Evolutionary conservation across 2,888 invertebrate genomes (phyloP).

Genomic region (Nebria brevicollis): DNA sequence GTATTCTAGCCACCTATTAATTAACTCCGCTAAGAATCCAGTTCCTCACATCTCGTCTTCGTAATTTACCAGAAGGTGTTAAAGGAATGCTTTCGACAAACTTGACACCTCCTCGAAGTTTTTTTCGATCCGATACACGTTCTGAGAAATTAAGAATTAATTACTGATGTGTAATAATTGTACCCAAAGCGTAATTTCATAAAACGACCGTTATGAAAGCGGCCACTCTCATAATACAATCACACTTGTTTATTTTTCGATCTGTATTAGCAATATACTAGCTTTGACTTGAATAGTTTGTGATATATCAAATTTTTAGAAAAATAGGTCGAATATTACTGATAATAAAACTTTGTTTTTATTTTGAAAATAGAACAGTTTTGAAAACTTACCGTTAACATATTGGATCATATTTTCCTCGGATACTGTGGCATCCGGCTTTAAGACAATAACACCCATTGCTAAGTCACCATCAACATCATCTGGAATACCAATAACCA

Average conservation of each 20-base stretch:
- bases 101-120: constrained; percentile 34
- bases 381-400: constrained; percentile 56
- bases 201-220: neutral
- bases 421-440: constrained; percentile 61
- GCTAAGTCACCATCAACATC: constrained; percentile 77
- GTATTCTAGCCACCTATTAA: neutral
- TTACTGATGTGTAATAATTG: neutral
- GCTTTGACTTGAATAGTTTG: too few relatives aligned
- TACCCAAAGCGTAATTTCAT: neutral
- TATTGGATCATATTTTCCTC: constrained; percentile 69
- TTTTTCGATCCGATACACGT: constrained; percentile 36
- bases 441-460: constrained; percentile 72
- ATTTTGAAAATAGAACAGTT: neutral
- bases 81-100: constrained; percentile 39
- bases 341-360: too few relatives aligned
- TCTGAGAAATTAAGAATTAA: constrained; percentile 7
- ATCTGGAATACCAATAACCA: constrained; percentile 81
- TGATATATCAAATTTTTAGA: too few relatives aligned
- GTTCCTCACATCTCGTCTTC: constrained; percentile 37
- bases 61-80: constrained; percentile 41
- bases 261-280: too few relatives aligned
- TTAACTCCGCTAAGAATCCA: constrained; percentile 23
- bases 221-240: too few relatives aligned
- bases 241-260: too few relatives aligned
- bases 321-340: too few relatives aligned